phyloP scores from a whole-genome alignment of 1,140 invertebrate species.

The Dryas iulia region DNA sequence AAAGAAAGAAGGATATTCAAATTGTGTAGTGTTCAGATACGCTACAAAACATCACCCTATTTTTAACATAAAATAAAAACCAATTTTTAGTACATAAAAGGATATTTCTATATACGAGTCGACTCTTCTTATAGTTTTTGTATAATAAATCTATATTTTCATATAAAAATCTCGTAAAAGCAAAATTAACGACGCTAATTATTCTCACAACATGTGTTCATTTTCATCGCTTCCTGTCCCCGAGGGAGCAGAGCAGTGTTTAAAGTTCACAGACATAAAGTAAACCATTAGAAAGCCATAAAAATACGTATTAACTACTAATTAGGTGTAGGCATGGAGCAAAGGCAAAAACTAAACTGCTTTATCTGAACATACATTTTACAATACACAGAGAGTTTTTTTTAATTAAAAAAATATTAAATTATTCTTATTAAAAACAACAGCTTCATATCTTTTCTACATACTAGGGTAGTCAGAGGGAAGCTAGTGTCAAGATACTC shows the following conservation, averaged over 20 bases:
- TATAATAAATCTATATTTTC: conserved; percentile 7
- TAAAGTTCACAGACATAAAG: not conserved
- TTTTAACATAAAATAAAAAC: too few relatives aligned
- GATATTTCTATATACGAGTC: not conserved
- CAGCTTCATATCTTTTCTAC: too few relatives aligned
- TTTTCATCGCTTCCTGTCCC: conserved; percentile 33
- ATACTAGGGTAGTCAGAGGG: too few relatives aligned
- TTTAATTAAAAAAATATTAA: too few relatives aligned
- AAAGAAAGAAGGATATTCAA: too few relatives aligned
- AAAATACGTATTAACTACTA: conserved; percentile 23
- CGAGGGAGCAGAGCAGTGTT: conserved; percentile 22
- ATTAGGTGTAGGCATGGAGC: not conserved
- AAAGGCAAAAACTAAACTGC: not conserved
- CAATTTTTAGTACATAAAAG: not conserved
- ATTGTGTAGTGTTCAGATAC: too few relatives aligned
- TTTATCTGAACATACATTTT: too few relatives aligned
- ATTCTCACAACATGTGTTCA: conserved; percentile 32
- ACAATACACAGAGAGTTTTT: too few relatives aligned
- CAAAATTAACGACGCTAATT: conserved; percentile 32
- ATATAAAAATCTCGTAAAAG: conserved; percentile 35
- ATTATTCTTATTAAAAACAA: too few relatives aligned
- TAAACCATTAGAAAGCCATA: conserved; percentile 35
- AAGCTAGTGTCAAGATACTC: too few relatives aligned
- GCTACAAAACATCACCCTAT: too few relatives aligned
- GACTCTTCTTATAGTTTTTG: not conserved